Conservation (phyloP, 2,888 invertebrate genomes). For the Lithophane ornitopus region DNA sequence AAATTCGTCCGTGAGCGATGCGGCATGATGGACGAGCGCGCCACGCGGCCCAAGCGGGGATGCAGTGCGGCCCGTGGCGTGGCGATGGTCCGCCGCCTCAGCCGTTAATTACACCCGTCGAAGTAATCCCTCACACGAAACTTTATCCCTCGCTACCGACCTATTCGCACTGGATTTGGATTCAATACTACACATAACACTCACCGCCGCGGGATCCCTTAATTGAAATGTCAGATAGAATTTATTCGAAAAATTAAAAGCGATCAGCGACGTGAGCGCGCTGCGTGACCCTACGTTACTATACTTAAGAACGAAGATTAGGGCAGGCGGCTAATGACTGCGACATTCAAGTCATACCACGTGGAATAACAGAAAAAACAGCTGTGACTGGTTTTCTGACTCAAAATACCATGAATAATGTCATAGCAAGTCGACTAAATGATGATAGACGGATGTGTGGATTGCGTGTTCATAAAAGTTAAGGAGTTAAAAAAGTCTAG, state of each 20-base stretch:
- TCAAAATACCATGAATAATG: slow-evolving; percentile 20
- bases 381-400: background rate
- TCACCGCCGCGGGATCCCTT: background rate
- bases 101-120: slow-evolving; percentile 43
- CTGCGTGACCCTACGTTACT: background rate
- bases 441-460: slow-evolving; percentile 1
- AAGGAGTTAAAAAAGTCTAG: background rate
- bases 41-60: background rate
- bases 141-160: slow-evolving; percentile 7
- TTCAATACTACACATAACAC: slow-evolving; percentile 7
- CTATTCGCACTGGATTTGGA: slow-evolving; percentile 1
- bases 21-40: slow-evolving; percentile 4
- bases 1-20: slow-evolving; percentile 31
- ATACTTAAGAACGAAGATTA: background rate
- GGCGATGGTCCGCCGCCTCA: background rate
- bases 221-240: slow-evolving; percentile 16
- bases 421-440: slow-evolving; percentile 17
- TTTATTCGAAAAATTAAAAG: slow-evolving; percentile 15
- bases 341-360: slow-evolving; percentile 1
- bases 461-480: slow-evolving; percentile 25
- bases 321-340: slow-evolving; percentile 1
- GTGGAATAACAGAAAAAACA: background rate
- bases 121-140: slow-evolving; percentile 36
- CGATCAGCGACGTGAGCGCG: background rate
- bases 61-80: background rate